A percentile compares a stretch with the other conserved stretches of the same genome.
Conservation (phyloP, 2,888 invertebrate species). For the Meghimatium bilineatum region DNA sequence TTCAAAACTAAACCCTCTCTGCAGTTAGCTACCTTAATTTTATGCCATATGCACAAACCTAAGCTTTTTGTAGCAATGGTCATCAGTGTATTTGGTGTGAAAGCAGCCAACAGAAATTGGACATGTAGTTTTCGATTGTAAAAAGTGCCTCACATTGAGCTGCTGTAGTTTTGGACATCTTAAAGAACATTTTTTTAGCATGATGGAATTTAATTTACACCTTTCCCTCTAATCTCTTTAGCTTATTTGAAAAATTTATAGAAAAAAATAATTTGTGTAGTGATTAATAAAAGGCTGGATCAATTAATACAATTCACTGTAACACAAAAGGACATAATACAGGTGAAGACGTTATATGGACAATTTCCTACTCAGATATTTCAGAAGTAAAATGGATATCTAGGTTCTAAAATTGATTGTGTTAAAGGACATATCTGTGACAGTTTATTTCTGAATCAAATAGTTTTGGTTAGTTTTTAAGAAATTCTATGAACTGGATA, state of each 20-base stretch:
- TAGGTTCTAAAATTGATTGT: background rate
- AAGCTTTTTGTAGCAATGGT: constrained; percentile 33
- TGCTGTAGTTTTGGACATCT: constrained; percentile 5
- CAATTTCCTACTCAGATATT: constrained; percentile 2
- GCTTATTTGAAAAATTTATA: background rate
- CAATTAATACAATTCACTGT: background rate
- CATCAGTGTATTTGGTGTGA: constrained; percentile 28
- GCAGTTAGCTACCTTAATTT: constrained; percentile 1
- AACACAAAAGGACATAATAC: background rate
- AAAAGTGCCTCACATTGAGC: background rate
- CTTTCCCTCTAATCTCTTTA: background rate
- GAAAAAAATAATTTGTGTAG: background rate
- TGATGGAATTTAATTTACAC: background rate
- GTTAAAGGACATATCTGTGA: background rate
- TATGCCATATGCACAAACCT: constrained; percentile 26
- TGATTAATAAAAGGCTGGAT: background rate
- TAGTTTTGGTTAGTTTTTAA: constrained; percentile 3
- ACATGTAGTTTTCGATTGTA: background rate
- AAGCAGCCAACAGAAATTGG: background rate
- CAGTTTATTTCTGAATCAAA: background rate
- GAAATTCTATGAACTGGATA: constrained; percentile 9
- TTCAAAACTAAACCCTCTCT: background rate
- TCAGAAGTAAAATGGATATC: constrained; percentile 2
- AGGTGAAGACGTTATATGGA: constrained; percentile 1
- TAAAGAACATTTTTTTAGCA: constrained; percentile 5